Evolutionary conservation across 1,140 invertebrate genomes (phyloP).

Genomic region (Belonocnema kinseyi): DNA sequence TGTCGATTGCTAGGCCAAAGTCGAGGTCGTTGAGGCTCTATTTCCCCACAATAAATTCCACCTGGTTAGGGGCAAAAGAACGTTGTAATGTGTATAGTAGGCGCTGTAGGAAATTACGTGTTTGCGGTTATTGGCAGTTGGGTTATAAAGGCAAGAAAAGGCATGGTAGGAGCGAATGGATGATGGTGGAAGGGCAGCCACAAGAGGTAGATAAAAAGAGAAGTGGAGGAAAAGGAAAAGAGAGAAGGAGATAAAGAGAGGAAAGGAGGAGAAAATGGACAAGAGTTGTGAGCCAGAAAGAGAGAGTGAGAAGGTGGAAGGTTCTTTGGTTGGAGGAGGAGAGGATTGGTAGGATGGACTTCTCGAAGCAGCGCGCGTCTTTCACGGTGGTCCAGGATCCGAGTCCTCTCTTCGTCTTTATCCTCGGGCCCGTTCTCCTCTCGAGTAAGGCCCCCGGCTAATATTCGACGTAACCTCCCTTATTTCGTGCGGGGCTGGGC

Average conservation of each 20-base stretch:
- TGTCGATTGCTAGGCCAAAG: neutral
- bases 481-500: constrained; percentile 55
- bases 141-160: constrained; percentile 61
- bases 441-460: constrained; percentile 48
- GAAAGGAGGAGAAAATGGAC: constrained; percentile 9
- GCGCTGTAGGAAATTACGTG: constrained; percentile 69
- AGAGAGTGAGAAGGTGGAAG: constrained; percentile 44
- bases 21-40: neutral
- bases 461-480: constrained; percentile 66
- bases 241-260: constrained; percentile 30
- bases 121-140: constrained; percentile 69
- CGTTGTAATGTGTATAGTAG: constrained; percentile 62
- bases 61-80: constrained; percentile 62
- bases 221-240: constrained; percentile 38
- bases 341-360: constrained; percentile 56
- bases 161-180: constrained; percentile 38
- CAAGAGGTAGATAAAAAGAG: constrained; percentile 33
- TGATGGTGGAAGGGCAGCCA: constrained; percentile 27
- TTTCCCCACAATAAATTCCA: constrained; percentile 63
- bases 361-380: constrained; percentile 62
- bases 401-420: constrained; percentile 63
- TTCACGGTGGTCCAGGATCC: constrained; percentile 71
- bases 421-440: constrained; percentile 52
- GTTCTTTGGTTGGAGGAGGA: constrained; percentile 35
- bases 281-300: constrained; percentile 34